Base-by-base conservation (phyloP, 2,113 vertebrate species). In the Mustelus asterias region DNA sequence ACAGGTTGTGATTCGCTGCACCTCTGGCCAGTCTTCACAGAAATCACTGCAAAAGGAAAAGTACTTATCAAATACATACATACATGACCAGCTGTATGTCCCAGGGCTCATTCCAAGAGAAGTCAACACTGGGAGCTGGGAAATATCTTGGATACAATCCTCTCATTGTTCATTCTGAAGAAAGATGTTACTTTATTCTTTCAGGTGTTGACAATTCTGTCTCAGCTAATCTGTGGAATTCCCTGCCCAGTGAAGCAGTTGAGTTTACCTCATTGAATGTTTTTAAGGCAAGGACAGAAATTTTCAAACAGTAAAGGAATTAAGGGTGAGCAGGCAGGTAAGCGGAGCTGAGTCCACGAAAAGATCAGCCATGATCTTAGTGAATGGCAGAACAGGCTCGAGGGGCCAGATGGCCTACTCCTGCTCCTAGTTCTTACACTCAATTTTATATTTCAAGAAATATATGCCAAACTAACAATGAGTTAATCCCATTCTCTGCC, bases 1-100 rank as follows among this genome's bases (percentile, higher is more conserved):
- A 1, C 98, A 98, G 0, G 98, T 98, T 0, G 98, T 98, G 60
- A 99, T 99, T 95, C 99, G 97, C 98, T 99, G 99, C 24, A 99
- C 99, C 97, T 99, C 99, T 0, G 97, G 97, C 99, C 99, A 99
- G 93, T 99, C 99, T 96, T 99, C 99, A 96, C 99, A 99, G 95
- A 98, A 98, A 63, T 99, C 99, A 86, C 99, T 99, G 96, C 0
- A 96, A 97, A 0, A 33, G 3, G 33, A 97, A 95, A 65, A 85
- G 14, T 0, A 89, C 44, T 14, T 2, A 89, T 13, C n/a, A 92
- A 18, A 67, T 93, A 9, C 5, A 16, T 18, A 93, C 63, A 33
- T 33, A 90, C 26, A 83, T 83, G 78, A 63, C 86, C 26, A 89
- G 85, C 26, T 88, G 26, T 0, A 60, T 1, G 1, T 58, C 9